phyloP scores from a whole-genome alignment of 1,140 invertebrate genomes.

The Calephelis nemesis region DNA sequence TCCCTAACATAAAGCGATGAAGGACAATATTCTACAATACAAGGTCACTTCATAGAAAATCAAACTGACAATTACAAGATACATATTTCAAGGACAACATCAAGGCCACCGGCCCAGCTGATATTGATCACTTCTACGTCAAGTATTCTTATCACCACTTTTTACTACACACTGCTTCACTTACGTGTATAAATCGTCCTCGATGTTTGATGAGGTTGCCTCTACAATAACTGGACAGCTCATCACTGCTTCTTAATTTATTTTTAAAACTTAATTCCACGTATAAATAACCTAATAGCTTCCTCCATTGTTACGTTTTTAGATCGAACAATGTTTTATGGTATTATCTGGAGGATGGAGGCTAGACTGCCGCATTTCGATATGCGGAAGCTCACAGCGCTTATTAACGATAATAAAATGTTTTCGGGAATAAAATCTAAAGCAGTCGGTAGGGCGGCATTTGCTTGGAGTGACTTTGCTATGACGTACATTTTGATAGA shows the following conservation, averaged over 20 bases:
- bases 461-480: constrained; percentile 30
- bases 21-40: neutral
- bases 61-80: constrained; percentile 14
- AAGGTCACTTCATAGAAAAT: constrained; percentile 2
- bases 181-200: constrained; percentile 63
- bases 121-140: constrained; percentile 34
- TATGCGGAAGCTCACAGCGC: constrained; percentile 17
- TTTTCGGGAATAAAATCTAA: constrained; percentile 40
- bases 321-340: constrained; percentile 8
- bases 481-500: constrained; percentile 19
- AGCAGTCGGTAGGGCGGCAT: constrained; percentile 29
- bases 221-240: constrained; percentile 49
- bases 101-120: constrained; percentile 43
- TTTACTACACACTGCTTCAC: constrained; percentile 27
- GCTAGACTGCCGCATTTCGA: constrained; percentile 17
- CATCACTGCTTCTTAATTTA: constrained; percentile 38
- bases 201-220: constrained; percentile 46
- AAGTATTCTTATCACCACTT: constrained; percentile 6
- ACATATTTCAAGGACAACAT: constrained; percentile 37
- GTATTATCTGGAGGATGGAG: neutral
- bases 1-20: too few species aligned
- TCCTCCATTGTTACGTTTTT: constrained; percentile 3
- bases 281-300: constrained; percentile 9
- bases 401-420: constrained; percentile 28
- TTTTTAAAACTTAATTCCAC: constrained; percentile 15